A percentile compares a stretch with the other conserved stretches of the same genome.
Evolutionary conservation across 92 coral and sea anemone genomes (phyloP).

Genomic region (Isaurus tuberculatus): DNA sequence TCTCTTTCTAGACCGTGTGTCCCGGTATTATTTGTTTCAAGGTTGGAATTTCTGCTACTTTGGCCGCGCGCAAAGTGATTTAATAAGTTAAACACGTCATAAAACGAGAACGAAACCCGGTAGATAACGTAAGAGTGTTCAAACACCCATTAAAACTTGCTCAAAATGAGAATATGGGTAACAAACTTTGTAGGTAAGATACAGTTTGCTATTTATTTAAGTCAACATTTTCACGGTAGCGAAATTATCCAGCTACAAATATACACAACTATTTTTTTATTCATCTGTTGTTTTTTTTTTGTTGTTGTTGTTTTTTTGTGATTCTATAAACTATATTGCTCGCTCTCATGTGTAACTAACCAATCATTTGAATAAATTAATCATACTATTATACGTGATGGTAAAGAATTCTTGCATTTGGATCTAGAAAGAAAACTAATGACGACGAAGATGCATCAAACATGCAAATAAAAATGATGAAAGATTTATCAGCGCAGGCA

Average conservation of each 20-base stretch:
- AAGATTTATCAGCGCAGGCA: not conserved
- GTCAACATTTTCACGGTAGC: not conserved
- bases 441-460: not conserved
- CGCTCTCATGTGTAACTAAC: not conserved
- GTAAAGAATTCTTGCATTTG: not conserved
- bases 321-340: no score
- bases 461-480: not conserved
- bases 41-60: no score
- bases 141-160: not conserved
- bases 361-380: not conserved
- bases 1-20: no score
- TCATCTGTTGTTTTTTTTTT: not conserved
- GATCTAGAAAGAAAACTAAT: not conserved
- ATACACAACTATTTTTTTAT: not conserved
- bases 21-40: no score
- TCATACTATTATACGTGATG: not conserved
- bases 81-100: not conserved
- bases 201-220: not conserved
- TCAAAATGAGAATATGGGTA: conserved; percentile 8
- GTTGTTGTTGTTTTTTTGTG: no score
- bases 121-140: no score
- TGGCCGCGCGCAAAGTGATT: no score
- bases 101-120: not conserved
- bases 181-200: not conserved
- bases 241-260: not conserved